Evolutionary conservation across 2,888 invertebrate species (phyloP), one percentile per base, ranked within the genome.

Genomic region (Chironomus tentans): DNA sequence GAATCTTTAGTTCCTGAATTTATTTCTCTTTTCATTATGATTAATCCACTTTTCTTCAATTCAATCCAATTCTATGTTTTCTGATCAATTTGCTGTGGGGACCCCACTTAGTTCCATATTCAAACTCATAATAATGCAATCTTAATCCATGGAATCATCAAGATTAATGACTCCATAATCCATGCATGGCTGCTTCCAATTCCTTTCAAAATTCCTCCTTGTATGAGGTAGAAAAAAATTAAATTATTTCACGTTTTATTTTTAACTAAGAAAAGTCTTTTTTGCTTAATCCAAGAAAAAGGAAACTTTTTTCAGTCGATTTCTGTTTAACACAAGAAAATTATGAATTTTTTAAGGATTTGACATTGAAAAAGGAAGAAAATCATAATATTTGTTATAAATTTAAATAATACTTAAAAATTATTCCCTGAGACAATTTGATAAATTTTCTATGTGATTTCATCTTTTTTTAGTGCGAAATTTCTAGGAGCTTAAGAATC

Each of bases 351-450:
- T 15, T 15, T 56, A 6, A 56, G 15, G 18, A 56, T 56, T 56
- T 56, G n/a, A 15, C 18, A 18, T 18, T 15, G 2, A 56, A 56
- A 56, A 56, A 7, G n/a, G 5, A 56, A 56, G 18, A 18, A 65
- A 18, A 65, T 21, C 10, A 21, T 21, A 65, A 65, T 18, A 10
- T 22, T 65, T 12, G 15, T 15, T 15, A 50, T 65, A 13, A 18
- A 24, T 21, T 65, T 72, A 72, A 72, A 72, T 72, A 72, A 72
- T 72, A 72, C 72, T 72, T 72, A 72, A 72, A 72, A 72, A 72
- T 71, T 72, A 72, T 72, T 72, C 72, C 72, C 72, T 72, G 72
- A 72, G 72, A 72, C 72, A 72, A 50, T 72, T 70, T 70, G 46
- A 47, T 38, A 38, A 38, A 38, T 38, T 38, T 38, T 68, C 38